Evolutionary conservation across 2,888 invertebrate species (phyloP).

Genomic region (Xanthia togata): DNA sequence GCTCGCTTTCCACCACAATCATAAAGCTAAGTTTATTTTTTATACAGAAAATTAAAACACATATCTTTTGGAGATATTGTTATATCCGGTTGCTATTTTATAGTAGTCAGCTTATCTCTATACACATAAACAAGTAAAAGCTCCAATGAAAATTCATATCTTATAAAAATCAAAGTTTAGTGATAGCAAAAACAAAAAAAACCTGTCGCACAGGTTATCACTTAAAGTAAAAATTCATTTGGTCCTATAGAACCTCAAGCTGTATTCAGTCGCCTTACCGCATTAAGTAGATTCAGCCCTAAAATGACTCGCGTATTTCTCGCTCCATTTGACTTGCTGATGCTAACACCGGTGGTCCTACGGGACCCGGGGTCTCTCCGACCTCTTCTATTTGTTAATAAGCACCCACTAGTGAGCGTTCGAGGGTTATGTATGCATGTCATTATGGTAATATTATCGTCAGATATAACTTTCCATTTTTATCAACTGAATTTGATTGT

Average conservation of each 20-base stretch:
- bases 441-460: conserved; percentile 69
- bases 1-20: conserved; percentile 36
- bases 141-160: not conserved
- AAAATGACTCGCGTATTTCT: conserved; percentile 80
- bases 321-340: conserved; percentile 84
- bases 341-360: conserved; percentile 84
- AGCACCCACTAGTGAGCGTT: conserved; percentile 72
- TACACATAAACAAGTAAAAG: not conserved
- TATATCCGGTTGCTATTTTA: not conserved
- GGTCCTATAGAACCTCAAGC: not conserved
- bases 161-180: not conserved
- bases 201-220: not conserved
- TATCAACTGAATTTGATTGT: conserved; percentile 60
- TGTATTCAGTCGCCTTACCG: not conserved
- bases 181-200: not conserved
- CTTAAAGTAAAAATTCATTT: not conserved
- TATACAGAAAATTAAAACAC: not conserved
- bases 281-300: conserved; percentile 67
- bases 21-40: conserved; percentile 9
- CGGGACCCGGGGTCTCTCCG: conserved; percentile 67
- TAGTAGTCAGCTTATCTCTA: not conserved
- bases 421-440: conserved; percentile 63
- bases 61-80: not conserved
- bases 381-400: conserved; percentile 84
- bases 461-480: conserved; percentile 63